Conservation (phyloP, 2,797 vertebrate genomes). For the Pelobates cultripes region DNA sequence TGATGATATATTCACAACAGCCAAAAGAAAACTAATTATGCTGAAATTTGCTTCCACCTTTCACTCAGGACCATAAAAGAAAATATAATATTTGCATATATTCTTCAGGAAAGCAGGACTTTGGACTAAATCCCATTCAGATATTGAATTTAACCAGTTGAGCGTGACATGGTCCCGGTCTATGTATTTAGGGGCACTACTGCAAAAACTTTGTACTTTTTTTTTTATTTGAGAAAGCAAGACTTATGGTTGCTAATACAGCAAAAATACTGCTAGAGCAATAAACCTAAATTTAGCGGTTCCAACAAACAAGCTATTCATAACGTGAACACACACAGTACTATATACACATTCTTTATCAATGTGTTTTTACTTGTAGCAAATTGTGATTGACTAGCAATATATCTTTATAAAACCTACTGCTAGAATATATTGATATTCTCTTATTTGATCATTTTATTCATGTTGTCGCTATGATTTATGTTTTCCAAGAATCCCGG, state of each 20-base stretch:
- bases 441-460: no score
- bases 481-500: no score
- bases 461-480: no score
- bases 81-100: slow-evolving; percentile 45
- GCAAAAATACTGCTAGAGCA: background rate
- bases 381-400: background rate
- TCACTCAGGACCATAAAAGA: slow-evolving; percentile 27
- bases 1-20: slow-evolving; percentile 35
- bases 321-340: background rate
- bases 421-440: no score
- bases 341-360: no score
- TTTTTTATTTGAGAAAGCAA: background rate
- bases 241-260: background rate
- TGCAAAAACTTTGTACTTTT: background rate
- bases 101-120: slow-evolving; percentile 27
- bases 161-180: slow-evolving; percentile 20
- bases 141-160: slow-evolving; percentile 32
- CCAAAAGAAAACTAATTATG: slow-evolving; percentile 47
- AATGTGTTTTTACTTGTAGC: slow-evolving; percentile 8
- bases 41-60: slow-evolving; percentile 41
- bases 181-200: slow-evolving; percentile 13
- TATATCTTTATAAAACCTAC: no score
- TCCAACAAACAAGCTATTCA: slow-evolving; percentile 10
- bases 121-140: slow-evolving; percentile 9
- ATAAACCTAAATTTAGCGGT: background rate